A percentile compares a stretch with the other conserved stretches of the same genome.
Conservation (phyloP, 2,888 invertebrate species). For the Xanthia togata region DNA sequence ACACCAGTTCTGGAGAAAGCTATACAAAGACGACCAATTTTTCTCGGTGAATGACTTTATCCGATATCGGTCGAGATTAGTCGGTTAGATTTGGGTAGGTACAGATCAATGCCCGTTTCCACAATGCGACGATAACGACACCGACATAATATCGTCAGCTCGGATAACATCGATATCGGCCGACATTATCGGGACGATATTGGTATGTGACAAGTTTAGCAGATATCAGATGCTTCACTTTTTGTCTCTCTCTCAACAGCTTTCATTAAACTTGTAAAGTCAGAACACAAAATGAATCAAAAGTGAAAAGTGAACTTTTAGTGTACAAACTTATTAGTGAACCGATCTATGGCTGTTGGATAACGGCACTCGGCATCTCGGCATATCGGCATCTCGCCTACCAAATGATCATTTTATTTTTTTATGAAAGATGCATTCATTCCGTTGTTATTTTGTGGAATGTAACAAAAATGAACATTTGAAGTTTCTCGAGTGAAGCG, state of each 20-base stretch:
- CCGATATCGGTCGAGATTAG: neutral
- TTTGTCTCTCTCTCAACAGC: too few species aligned
- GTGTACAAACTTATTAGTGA: neutral
- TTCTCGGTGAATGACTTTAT: neutral
- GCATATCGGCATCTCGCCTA: neutral
- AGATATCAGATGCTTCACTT: neutral
- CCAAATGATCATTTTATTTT: neutral
- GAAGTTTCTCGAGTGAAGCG: neutral
- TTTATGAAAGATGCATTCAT: neutral
- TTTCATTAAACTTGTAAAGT: neutral
- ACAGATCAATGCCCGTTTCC: neutral
- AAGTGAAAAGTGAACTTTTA: neutral
- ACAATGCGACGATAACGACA: too few species aligned
- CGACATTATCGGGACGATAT: too few species aligned
- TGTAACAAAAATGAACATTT: neutral
- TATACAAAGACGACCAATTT: neutral
- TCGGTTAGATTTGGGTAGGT: neutral
- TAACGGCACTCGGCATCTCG: neutral
- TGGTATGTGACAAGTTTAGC: neutral
- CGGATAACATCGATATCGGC: too few species aligned
- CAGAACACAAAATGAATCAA: neutral
- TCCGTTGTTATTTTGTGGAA: too few species aligned
- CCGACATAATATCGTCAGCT: too few species aligned
- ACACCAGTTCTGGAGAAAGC: neutral
- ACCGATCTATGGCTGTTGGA: neutral